Conservation (phyloP, 2,113 vertebrate genomes). For the Calyptommatus sinebrachiatus region DNA sequence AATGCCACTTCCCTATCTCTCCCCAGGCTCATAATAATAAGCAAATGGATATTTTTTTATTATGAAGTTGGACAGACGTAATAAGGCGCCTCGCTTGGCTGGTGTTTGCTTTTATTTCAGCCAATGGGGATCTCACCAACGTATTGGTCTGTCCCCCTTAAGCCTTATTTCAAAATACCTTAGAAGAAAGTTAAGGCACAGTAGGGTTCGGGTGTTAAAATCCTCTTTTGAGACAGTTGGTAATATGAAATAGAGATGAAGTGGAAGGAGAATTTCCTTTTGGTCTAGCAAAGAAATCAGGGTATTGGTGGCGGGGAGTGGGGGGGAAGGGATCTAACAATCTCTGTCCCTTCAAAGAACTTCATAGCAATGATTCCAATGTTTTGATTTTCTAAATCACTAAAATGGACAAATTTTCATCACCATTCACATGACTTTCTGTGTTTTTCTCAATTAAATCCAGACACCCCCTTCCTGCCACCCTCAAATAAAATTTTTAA, state of each 20-base stretch:
- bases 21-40: neutral
- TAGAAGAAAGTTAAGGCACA: neutral
- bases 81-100: neutral
- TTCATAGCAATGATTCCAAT: neutral
- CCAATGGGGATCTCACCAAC: neutral
- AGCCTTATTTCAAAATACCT: neutral
- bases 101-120: neutral
- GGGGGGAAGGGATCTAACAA: neutral
- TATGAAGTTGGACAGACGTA: constrained; percentile 38
- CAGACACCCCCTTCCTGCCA: too few species aligned
- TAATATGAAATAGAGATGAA: neutral
- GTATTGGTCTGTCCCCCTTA: neutral
- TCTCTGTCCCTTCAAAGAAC: neutral
- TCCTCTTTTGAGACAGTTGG: neutral
- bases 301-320: too few species aligned
- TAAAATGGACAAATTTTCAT: too few species aligned
- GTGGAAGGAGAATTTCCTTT: neutral
- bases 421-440: too few species aligned
- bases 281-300: neutral
- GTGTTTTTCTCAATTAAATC: too few species aligned
- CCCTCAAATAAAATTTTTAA: too few species aligned
- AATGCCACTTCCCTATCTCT: too few species aligned
- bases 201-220: neutral
- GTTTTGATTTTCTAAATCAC: too few species aligned
- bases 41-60: constrained; percentile 17